phyloP scores from a whole-genome alignment of 2,888 invertebrate species.

The Rhimphoctona megacephalus region DNA sequence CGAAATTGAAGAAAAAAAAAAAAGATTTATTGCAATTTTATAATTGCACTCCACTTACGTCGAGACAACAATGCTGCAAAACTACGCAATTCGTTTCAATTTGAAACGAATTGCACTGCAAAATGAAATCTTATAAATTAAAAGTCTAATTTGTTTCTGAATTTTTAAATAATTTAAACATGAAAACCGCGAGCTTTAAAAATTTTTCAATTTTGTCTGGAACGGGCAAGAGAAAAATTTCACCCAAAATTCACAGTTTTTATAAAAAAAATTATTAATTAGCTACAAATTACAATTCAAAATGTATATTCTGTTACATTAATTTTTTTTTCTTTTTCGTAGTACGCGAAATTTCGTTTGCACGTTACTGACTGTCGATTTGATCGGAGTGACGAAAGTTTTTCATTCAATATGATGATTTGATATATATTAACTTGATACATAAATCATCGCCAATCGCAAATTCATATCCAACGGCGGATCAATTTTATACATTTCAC shows the following conservation, averaged over 20 bases:
- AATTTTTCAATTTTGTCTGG: no score
- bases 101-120: not conserved
- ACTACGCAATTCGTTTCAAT: slow-evolving; percentile 12
- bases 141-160: not conserved
- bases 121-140: not conserved
- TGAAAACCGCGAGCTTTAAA: not conserved
- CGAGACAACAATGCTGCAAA: not conserved
- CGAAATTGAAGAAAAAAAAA: slow-evolving; percentile 4
- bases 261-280: no score
- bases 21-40: not conserved
- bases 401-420: not conserved
- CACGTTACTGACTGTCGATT: not conserved
- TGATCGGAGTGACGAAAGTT: not conserved
- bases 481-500: slow-evolving; percentile 10
- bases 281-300: not conserved
- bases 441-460: not conserved
- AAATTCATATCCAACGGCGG: not conserved
- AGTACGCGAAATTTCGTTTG: not conserved
- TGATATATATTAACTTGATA: not conserved
- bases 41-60: not conserved
- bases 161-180: not conserved
- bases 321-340: not conserved
- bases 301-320: not conserved
- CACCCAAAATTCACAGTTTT: not conserved
- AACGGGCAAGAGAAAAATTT: not conserved